Percentiles rank a stretch among this genome's conserved stretches.
phyloP scores from a whole-genome alignment of 2,888 invertebrate species.

The Rhamnusium bicolor region DNA sequence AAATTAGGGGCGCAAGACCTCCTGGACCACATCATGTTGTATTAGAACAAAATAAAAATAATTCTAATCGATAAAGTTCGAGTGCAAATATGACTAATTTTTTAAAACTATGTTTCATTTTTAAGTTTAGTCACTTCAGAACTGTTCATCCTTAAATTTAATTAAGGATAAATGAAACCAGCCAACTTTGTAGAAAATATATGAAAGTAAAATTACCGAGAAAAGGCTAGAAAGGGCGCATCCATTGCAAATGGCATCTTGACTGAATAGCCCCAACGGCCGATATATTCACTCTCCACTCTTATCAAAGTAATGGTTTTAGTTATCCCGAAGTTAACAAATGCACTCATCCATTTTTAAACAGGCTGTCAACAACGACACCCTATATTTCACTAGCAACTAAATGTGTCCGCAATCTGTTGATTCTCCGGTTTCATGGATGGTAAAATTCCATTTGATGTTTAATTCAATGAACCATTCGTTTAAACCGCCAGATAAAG shows the following conservation, averaged over 20 bases:
- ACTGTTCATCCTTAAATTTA: background rate
- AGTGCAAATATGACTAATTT: too few relatives aligned
- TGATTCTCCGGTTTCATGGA: slow-evolving; percentile 43
- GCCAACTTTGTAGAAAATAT: background rate
- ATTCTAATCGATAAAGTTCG: too few relatives aligned
- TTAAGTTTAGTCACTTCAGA: too few relatives aligned
- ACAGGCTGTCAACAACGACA: slow-evolving; percentile 58
- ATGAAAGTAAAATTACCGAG: slow-evolving; percentile 22
- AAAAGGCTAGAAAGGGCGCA: slow-evolving; percentile 50
- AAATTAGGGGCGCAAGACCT: too few relatives aligned
- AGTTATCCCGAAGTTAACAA: slow-evolving; percentile 57
- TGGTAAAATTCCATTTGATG: slow-evolving; percentile 33
- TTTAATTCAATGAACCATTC: slow-evolving; percentile 30
- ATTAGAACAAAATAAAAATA: too few relatives aligned
- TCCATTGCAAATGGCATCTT: slow-evolving; percentile 67
- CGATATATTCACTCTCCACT: slow-evolving; percentile 61
- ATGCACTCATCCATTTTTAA: slow-evolving; percentile 66
- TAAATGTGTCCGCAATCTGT: slow-evolving; percentile 54
- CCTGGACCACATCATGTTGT: too few relatives aligned
- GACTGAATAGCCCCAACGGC: slow-evolving; percentile 55
- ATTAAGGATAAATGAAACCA: background rate
- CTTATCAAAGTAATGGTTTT: slow-evolving; percentile 66
- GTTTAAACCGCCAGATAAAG: slow-evolving; percentile 13
- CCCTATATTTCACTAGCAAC: slow-evolving; percentile 53
- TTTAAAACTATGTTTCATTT: too few relatives aligned